These are phyloP conservation scores for Apostichopus parvimensis DNA, from an alignment of 35 echinoderm and acorn worm species.

Conservation along the genomic window DNA sequence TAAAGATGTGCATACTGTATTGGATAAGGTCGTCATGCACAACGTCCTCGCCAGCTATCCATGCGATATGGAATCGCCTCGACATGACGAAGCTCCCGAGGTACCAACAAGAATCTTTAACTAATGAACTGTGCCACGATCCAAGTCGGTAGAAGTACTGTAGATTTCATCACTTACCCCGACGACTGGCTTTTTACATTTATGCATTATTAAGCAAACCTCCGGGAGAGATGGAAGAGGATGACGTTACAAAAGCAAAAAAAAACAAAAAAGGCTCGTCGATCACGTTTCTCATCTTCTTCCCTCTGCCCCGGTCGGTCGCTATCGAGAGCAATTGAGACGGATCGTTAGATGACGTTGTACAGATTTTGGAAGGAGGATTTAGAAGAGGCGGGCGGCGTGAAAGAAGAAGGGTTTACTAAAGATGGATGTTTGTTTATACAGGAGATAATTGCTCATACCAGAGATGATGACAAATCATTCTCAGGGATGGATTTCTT, in stretches of 20 bases:
- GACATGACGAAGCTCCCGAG: not conserved
- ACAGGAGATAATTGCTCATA: slow-evolving; percentile 1
- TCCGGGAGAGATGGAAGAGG: not conserved
- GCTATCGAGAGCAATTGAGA: not conserved
- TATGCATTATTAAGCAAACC: slow-evolving; percentile 11
- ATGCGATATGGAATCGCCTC: not conserved
- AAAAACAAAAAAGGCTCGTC: not conserved
- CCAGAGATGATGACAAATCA: not conserved
- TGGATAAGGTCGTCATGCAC: not conserved
- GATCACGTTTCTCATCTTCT: not conserved
- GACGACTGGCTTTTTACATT: not conserved
- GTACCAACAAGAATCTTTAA: not conserved
- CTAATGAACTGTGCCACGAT: not conserved
- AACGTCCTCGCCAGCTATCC: not conserved
- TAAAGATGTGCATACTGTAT: not conserved
- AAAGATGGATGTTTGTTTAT: not conserved
- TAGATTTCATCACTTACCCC: not conserved
- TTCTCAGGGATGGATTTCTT: not conserved
- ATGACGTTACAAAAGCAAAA: not conserved
- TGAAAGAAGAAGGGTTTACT: no score
- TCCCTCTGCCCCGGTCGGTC: not conserved
- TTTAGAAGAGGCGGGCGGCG: not conserved
- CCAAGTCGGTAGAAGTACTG: not conserved
- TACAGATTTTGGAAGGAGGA: not conserved
- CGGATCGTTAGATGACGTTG: not conserved